phyloP scores from a whole-genome alignment of 2,888 invertebrate genomes.

The Lasioglossum vierecki region DNA sequence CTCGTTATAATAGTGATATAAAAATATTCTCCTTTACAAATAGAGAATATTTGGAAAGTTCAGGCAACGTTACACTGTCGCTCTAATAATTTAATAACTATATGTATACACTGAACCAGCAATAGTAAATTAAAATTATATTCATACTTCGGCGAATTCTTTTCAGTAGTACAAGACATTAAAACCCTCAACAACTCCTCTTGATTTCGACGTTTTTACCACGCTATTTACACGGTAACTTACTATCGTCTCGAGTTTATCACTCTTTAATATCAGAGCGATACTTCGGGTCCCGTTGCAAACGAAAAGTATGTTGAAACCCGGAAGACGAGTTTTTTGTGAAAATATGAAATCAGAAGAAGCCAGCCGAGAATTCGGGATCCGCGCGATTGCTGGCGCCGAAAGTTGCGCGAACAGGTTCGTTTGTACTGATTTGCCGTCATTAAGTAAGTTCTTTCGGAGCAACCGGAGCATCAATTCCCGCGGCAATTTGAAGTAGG shows the following conservation, averaged over 20 bases:
- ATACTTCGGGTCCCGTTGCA: background rate
- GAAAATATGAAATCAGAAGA: background rate
- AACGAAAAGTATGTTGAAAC: background rate
- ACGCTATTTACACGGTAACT: background rate
- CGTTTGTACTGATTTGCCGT: conserved; percentile 62
- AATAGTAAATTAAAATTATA: too few species aligned
- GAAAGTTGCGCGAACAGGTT: conserved; percentile 57
- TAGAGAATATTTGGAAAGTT: too few species aligned
- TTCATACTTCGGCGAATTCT: too few species aligned
- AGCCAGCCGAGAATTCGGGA: background rate
- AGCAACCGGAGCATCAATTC: conserved; percentile 65
- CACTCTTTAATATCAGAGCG: background rate
- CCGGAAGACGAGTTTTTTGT: conserved; percentile 1
- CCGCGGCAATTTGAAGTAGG: conserved; percentile 70
- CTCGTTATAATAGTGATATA: too few species aligned
- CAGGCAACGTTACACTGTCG: too few species aligned
- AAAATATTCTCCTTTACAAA: too few species aligned
- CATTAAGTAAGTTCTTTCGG: conserved; percentile 61
- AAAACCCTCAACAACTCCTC: background rate
- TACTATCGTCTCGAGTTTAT: background rate
- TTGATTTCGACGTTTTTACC: too few species aligned
- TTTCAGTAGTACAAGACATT: too few species aligned
- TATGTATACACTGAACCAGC: too few species aligned
- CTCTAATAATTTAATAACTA: too few species aligned
- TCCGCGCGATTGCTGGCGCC: background rate